phyloP scores from a whole-genome alignment of 2,797 vertebrate species.

The Muscicapa comitata region DNA sequence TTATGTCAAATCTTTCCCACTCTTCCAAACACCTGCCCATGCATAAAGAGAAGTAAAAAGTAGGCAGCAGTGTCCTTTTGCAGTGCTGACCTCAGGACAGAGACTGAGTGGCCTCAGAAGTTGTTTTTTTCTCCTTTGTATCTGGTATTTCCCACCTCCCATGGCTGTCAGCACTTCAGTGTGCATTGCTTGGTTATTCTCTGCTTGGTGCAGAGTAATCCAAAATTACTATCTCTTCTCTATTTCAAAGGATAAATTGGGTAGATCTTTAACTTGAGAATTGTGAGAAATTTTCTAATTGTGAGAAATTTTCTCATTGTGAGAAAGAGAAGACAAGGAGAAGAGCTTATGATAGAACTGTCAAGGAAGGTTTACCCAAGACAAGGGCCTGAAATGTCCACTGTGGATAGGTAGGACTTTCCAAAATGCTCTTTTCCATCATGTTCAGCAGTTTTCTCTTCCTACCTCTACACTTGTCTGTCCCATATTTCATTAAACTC shows the following conservation, averaged over 20 bases:
- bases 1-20: background rate
- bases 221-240: background rate
- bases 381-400: background rate
- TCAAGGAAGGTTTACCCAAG: background rate
- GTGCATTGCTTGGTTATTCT: background rate
- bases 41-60: background rate
- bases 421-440: background rate
- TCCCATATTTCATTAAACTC: background rate
- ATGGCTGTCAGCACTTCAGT: rapidly evolving
- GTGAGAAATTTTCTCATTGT: background rate
- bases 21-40: background rate
- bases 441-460: background rate
- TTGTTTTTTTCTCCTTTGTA: background rate
- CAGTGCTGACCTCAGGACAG: background rate
- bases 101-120: background rate
- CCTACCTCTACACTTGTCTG: background rate
- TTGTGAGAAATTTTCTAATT: background rate
- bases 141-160: background rate
- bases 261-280: background rate
- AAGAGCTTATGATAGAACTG: background rate
- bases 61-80: background rate
- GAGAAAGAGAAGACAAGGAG: background rate
- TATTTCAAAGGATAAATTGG: background rate
- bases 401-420: background rate
- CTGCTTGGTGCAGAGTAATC: background rate